Evolutionary conservation across 2,113 vertebrate genomes (phyloP).

Genomic region (Galbula dea): DNA sequence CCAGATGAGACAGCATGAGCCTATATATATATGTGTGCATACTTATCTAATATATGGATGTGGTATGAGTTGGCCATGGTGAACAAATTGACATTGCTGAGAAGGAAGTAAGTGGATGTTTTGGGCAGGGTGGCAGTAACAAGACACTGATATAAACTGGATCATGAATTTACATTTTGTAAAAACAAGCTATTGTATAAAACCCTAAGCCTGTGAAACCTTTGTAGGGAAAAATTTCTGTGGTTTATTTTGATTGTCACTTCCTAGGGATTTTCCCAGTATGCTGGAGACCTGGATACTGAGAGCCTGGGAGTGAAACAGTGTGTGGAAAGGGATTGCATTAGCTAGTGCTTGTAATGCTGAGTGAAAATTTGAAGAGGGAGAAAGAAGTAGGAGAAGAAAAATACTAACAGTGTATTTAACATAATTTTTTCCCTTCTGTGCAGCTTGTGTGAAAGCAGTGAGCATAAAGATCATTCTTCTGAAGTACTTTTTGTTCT

Average conservation of each 20-base stretch:
- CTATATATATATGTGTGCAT: background rate
- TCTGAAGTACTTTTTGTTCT: background rate
- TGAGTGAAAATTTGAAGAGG: background rate
- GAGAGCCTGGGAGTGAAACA: background rate
- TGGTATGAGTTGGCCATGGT: background rate
- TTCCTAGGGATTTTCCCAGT: background rate
- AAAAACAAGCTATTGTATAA: background rate
- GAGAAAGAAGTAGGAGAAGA: background rate
- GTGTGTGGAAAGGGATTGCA: background rate
- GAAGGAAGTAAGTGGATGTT: background rate
- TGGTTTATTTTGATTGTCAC: background rate
- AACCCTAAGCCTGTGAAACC: background rate
- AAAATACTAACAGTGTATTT: background rate
- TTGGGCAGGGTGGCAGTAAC: slow-evolving; percentile 2
- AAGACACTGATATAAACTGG: background rate
- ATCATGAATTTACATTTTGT: background rate
- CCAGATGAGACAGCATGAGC: background rate
- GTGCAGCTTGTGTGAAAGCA: background rate
- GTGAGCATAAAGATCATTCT: background rate
- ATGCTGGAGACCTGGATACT: background rate
- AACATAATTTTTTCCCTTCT: background rate
- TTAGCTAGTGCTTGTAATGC: background rate
- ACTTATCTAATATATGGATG: background rate
- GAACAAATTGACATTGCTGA: background rate
- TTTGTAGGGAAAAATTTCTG: background rate